Base-by-base conservation (phyloP, 2,888 invertebrate species). In the Linnaemya tessellans region DNA sequence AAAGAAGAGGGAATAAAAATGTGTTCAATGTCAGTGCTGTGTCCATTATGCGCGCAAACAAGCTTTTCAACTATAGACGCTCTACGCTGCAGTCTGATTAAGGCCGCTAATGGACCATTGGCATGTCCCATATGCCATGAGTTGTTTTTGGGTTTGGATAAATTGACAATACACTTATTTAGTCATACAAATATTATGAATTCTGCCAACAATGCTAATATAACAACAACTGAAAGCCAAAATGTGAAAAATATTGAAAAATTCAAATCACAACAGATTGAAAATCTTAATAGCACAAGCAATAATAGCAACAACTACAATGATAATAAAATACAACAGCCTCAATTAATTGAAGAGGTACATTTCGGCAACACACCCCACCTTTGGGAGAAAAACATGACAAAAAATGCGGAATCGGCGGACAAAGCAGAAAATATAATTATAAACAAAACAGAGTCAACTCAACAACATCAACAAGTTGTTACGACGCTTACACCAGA, bases 91-190 rank as follows among this genome's bases (percentile, higher is more conserved):
- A 95, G 95, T 88, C 93, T 97, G 74, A 95, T 97, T 84, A 94
- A 94, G 89, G 96, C 96, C 54, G 96, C 97, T 18, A 96, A 96
- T 65, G 95, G 96, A 85, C 95, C 95, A 86, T 93, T 97, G 88
- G 91, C 94, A 74, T 97, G 97, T 90, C 97, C 97, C 15, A 95
- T 97, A 84, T 97, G 97, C 90, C 94, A 95, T 89, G 96, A 97
- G 89, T 93, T 95, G 88, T 93, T 97, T 22, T 93, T 94, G 86
- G 97, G 97, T 1, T 93, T 97, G 87, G 97, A 97, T 91, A 97
- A 97, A 93, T 93, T 97, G 70, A 97, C 97, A 0, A 96, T 97
- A 89, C 97, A 97, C 92, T 93, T 97, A 87, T 97, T 97, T 90
- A 95, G 95, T 83, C 97, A 97, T 90, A 94, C 95, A 41, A 90